Evolutionary conservation across 2,888 invertebrate genomes (phyloP).

Genomic region (Conus canariensis): DNA sequence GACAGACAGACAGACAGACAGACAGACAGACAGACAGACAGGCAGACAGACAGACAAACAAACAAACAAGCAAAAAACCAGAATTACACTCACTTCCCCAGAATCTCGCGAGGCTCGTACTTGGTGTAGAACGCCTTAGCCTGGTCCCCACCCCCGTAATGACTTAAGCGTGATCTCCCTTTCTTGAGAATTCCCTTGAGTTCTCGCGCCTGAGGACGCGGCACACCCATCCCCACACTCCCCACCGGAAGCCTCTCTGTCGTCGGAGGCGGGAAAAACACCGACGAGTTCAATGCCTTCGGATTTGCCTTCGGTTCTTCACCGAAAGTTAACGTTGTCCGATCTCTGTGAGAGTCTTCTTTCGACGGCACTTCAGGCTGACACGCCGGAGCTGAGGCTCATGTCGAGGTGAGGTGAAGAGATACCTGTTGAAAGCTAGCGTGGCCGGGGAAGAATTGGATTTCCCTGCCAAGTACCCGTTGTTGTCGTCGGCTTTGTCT

Average conservation of each 20-base stretch:
- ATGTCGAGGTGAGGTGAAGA: not conserved
- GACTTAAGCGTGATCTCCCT: not conserved
- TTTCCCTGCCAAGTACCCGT: not conserved
- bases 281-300: no score
- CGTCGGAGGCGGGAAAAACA: not conserved
- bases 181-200: conserved; percentile 5
- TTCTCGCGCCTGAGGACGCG: not conserved
- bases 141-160: not conserved
- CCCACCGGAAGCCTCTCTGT: not conserved
- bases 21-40: not conserved
- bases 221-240: not conserved
- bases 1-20: not conserved
- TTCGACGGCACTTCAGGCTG: no score
- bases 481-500: not conserved
- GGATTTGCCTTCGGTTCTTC: no score
- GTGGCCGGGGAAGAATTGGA: not conserved
- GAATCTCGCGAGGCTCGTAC: conserved; percentile 26
- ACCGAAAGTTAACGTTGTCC: not conserved
- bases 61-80: not conserved
- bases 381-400: no score
- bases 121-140: conserved; percentile 4
- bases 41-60: not conserved
- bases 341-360: not conserved
- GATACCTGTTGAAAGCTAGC: not conserved
- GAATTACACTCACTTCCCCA: not conserved